These are phyloP conservation scores for Calosoma granatense DNA, from an alignment of 1,140 invertebrate species.

Conservation along the genomic window DNA sequence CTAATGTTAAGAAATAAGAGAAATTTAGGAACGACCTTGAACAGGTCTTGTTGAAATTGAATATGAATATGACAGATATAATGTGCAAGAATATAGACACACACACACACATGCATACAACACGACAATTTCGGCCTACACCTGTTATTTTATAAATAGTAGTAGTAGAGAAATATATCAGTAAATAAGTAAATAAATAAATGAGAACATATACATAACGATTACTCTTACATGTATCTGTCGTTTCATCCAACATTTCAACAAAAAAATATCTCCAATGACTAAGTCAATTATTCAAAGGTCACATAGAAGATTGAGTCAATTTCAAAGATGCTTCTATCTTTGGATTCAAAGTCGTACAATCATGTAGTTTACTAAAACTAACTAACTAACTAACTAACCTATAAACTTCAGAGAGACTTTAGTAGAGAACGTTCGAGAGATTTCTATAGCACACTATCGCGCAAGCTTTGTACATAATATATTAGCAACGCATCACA, in stretches of 20 bases:
- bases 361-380: slow-evolving; percentile 1
- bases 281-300: slow-evolving; percentile 6
- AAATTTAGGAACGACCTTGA: neutral
- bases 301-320: slow-evolving; percentile 7
- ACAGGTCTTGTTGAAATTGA: slow-evolving; percentile 3
- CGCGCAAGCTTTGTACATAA: slow-evolving; percentile 1
- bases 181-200: neutral
- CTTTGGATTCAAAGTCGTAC: slow-evolving; percentile 1
- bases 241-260: neutral
- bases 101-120: too few relatives aligned
- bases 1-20: neutral
- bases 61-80: neutral
- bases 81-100: neutral
- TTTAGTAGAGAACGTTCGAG: neutral
- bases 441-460: neutral
- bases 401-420: neutral
- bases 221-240: too few relatives aligned
- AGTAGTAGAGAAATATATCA: neutral
- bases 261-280: slow-evolving; percentile 8
- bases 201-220: neutral
- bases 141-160: neutral
- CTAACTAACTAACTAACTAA: too few relatives aligned
- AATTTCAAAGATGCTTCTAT: slow-evolving; percentile 7
- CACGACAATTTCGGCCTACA: neutral
- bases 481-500: neutral